Evolutionary conservation across 1,140 invertebrate species (phyloP), one percentile per base, ranked within the genome.

Genomic region (Brachionus sp.): DNA sequence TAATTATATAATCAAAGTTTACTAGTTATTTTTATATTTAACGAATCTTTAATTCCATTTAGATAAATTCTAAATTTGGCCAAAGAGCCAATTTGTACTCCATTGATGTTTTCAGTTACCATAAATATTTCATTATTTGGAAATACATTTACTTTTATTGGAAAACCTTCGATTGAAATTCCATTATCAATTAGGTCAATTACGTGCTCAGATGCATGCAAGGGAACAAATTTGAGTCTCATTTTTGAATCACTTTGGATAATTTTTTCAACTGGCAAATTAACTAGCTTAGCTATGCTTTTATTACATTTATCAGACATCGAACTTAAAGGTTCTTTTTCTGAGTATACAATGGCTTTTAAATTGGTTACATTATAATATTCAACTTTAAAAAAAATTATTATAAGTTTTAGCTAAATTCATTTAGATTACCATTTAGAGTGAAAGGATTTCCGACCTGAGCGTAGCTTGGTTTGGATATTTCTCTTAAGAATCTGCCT

Each of bases 31-130:
- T 29, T 75, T 2, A 75, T 46, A 16, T 75, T 75, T 25, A 75
- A 46, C 3, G 70, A 75, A 4, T 75, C 70, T n/a, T 75, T 75
- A 25, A 44, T 19, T 46, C 70, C 70, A 75, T 75, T 75, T 29
- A 75, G 46, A 75, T 75, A 75, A 25, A 75, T 75, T 46, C 70
- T 44, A 75, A 75, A 75, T 75, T 39, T 75, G 2, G 42, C 44
- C 16, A 46, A 25, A 25, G 70, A 44, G 12, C 42, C 70, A 5
- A 50, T 5, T 46, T 46, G 39, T 13, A 46, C 16, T 46, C 70
- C 70, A 9, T 75, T 75, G 7, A 25, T 50, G 4, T 75, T 75
- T 75, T 75, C 70, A 46, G 39, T 75, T 9, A 75, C 44, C 44
- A 75, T 23, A 75, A 75, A 75, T 10, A 75, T 75, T 16, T 75